Base-by-base conservation (phyloP, 2,113 vertebrate genomes). In the Spermophilus dauricus region DNA sequence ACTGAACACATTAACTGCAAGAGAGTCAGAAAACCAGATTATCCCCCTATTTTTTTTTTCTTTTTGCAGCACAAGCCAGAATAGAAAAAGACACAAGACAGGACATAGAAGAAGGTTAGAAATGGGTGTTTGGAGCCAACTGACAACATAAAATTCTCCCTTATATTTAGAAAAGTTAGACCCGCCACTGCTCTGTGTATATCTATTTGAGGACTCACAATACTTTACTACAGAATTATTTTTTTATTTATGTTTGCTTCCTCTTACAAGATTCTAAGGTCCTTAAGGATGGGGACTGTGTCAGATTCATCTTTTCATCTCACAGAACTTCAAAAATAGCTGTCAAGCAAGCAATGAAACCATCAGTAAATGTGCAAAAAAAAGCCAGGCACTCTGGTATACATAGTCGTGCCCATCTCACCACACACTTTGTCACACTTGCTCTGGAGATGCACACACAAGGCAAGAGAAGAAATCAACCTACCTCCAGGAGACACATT, bases 21-120 rank as follows among this genome's bases (percentile, higher is more conserved):
- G 20, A 28, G 30, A 81, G 18, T 91, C 42, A 18, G 16, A 2
- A 81, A 85, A 53, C 63, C 77, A 65, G 42, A 42, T 18, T 86
- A 20, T 85, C 34, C 83, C 70, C 70, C 45, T 51, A 51, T 51
- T 51, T 51, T 3, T 48, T 48, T 51, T 51, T 51, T 51, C 48
- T 51, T 58, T 96, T 95, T 53, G 12, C 17, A 91, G 39, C 39
- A 94, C 2, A 96, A 88, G 4, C 39, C 13, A 91, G 20, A 75
- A 56, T 4, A 81, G 8, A 73, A 89, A 82, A 61, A 89, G 39
- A 10, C 42, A 95, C 0, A 69, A 84, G 22, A 77, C 10, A 86
- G 11, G 28, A 61, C 4, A 70, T 11, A 76, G 24, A 85, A 87
- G 72, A 32, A 89, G 42, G 42, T 22, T 67, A 8, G 1, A 13